Evolutionary conservation across 2,797 vertebrate species (phyloP).

Genomic region (Macropus fuliginosus): DNA sequence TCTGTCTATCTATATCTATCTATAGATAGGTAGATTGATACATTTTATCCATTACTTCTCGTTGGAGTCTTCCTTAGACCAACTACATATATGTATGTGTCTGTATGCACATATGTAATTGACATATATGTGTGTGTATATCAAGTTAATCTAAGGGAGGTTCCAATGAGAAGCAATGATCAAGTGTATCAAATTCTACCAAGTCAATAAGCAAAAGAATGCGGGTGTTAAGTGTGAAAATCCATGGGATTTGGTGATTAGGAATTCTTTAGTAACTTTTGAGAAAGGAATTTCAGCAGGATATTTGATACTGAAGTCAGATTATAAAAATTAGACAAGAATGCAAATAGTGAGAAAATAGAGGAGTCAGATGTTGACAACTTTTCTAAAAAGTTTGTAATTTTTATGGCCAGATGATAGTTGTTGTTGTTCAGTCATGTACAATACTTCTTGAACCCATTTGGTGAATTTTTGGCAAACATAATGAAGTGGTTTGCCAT

Average conservation of each 20-base stretch:
- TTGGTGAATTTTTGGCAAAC: not conserved
- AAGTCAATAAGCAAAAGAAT: not conserved
- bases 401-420: not conserved
- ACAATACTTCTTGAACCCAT: not conserved
- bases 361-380: not conserved
- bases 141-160: not conserved
- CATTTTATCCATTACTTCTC: no score
- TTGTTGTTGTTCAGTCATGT: not conserved
- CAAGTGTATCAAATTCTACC: not conserved
- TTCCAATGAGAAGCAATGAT: not conserved
- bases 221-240: not conserved
- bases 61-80: no score
- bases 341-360: not conserved
- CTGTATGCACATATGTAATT: no score
- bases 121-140: not conserved
- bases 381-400: not conserved
- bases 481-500: not conserved
- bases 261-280: not conserved
- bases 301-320: not conserved
- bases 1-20: no score
- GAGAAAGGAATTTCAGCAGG: not conserved
- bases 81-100: no score
- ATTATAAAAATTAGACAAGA: not conserved
- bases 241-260: not conserved
- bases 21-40: no score